Evolutionary conservation across 2,113 vertebrate species (phyloP).

Genomic region (Oncorhynchus keta): DNA sequence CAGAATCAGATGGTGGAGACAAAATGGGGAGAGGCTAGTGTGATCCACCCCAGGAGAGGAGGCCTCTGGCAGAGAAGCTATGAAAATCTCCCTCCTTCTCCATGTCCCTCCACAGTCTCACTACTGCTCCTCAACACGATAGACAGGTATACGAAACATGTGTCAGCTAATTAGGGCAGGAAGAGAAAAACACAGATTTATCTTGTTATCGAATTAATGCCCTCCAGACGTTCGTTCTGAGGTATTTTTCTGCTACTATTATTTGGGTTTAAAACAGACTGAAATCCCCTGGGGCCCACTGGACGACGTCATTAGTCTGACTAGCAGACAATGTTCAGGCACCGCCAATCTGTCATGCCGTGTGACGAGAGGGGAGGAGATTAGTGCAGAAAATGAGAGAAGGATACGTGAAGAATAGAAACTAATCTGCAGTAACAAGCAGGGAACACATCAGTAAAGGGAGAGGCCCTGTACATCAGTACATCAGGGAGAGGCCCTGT

Average conservation of each 20-base stretch:
- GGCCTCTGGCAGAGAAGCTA: background rate
- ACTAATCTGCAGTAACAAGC: slow-evolving; percentile 27
- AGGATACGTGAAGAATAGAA: slow-evolving; percentile 19
- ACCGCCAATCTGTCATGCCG: slow-evolving; percentile 11
- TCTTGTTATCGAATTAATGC: slow-evolving; percentile 37
- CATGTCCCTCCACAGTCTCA: background rate
- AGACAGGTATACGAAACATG: slow-evolving; percentile 33
- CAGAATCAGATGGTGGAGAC: too few species aligned
- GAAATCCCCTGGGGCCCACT: too few species aligned
- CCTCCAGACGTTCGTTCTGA: slow-evolving; percentile 28
- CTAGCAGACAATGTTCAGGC: background rate
- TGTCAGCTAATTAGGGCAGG: slow-evolving; percentile 53
- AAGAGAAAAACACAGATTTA: slow-evolving; percentile 4
- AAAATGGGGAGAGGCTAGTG: background rate
- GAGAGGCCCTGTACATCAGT: background rate
- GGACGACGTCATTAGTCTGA: slow-evolving; percentile 26
- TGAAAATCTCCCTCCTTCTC: background rate
- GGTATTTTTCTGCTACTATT: background rate
- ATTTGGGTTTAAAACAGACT: slow-evolving; percentile 13
- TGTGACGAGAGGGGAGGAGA: background rate
- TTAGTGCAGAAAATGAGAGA: background rate
- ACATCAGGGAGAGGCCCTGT: background rate
- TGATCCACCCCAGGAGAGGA: background rate
- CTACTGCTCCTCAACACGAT: background rate
- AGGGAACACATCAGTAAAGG: slow-evolving; percentile 22